Evolutionary conservation across 2,113 vertebrate species (phyloP), one percentile per base, ranked within the genome.

Genomic region (Mustela nigripes): DNA sequence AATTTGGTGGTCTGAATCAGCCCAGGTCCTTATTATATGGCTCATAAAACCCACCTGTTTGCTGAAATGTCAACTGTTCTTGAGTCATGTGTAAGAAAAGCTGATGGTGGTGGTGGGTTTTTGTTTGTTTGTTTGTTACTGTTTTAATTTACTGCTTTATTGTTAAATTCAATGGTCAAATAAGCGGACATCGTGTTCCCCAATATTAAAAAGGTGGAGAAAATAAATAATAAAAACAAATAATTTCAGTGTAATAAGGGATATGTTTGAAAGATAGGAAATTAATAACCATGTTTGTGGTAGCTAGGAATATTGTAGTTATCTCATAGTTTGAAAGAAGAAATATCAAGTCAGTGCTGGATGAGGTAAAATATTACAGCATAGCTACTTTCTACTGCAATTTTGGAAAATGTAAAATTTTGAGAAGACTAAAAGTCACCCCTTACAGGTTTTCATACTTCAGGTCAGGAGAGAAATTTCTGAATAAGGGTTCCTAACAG

Each of bases 321-420:
- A 78, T 88, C 16, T 82, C 48, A 53, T 36, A 84, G 39, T 24
- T 76, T 69, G 28, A 80, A 84, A 92, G 21, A 96, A 95, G 69
- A 85, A 94, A 84, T 65, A 58, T 69, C 42, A 91, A 22, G 39
- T 48, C 73, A 18, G 18, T 95, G 62, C 76, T 63, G 65, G 60
- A 42, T 19, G 21, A 95, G 63, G 92, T 92, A 58, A 97, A 96
- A 92, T 96, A 93, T 48, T 89, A 86, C 48, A 56, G 62, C 6
- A 69, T 96, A 95, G 33, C 82, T 80, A 79, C 31, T 85, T 97
- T 56, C 48, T 11, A 89, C 28, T 65, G 15, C 36, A 87, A 89
- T 95, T 95, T 82, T 89, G 58, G 89, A 89, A 80, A 42, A 83
- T 50, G 21, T 79, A 48, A 97, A 89, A 73, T 82, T 95, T 81